Percentiles rank a stretch among this genome's conserved stretches.
Evolutionary conservation across 2,113 vertebrate genomes (phyloP).

Genomic region (Bolborhynchus lineola): DNA sequence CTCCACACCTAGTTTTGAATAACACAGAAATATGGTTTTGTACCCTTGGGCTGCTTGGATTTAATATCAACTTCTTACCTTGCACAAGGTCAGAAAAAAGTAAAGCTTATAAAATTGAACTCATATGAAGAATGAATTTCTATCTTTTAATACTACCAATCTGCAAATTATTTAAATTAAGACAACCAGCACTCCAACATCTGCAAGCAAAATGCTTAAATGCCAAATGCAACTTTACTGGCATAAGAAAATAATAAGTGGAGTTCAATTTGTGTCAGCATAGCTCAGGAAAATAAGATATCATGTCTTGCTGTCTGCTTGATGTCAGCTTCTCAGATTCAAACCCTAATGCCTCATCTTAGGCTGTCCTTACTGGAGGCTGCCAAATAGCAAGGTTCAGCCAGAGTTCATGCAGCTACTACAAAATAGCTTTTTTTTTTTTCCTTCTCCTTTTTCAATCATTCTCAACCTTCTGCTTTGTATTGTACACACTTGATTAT

Average conservation of each 20-base stretch:
- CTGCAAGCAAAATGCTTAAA: conserved; percentile 81
- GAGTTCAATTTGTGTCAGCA: conserved; percentile 94
- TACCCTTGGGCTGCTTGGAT: conserved; percentile 22
- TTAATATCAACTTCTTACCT: conserved; percentile 69
- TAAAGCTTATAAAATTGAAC: conserved; percentile 75
- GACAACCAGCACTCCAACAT: conserved; percentile 83
- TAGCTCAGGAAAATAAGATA: conserved; percentile 98
- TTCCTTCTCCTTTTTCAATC: conserved; percentile 67
- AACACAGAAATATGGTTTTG: conserved; percentile 30
- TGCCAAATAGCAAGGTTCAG: conserved; percentile 88
- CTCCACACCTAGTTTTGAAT: conserved; percentile 3
- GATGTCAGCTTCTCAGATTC: conserved; percentile 91
- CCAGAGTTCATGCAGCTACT: conserved; percentile 91
- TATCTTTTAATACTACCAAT: conserved; percentile 80
- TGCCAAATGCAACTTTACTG: conserved; percentile 78
- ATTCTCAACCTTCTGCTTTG: conserved; percentile 82
- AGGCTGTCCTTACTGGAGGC: conserved; percentile 82
- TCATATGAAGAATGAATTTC: conserved; percentile 84
- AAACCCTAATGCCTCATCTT: conserved; percentile 89
- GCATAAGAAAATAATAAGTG: conserved; percentile 93
- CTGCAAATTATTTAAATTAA: conserved; percentile 90
- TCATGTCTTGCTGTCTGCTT: conserved; percentile 96
- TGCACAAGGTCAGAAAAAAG: conserved; percentile 65
- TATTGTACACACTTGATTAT: conserved; percentile 81
- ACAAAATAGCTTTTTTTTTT: conserved; percentile 79